Evolutionary conservation across 2,888 invertebrate genomes (phyloP), one percentile per base, ranked within the genome.

Genomic region (Calliphora vomitoria): DNA sequence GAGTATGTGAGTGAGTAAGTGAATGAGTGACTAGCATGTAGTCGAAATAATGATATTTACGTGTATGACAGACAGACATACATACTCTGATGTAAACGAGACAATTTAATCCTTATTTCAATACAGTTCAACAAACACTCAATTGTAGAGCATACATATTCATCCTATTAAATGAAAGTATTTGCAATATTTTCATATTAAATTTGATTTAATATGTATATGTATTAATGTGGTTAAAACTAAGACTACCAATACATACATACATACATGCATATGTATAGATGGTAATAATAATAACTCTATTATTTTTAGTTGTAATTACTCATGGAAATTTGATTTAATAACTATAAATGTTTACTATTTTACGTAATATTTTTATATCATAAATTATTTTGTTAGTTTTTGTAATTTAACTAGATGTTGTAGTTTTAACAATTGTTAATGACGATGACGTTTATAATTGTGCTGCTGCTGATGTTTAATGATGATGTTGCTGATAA

Each of bases 21-120:
- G 8, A 55, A 20, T 55, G 18, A 55, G 18, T 18, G 20, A 3
- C 11, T 35, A 44, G 13, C 1, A 53, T 78, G 55, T 68, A n/a
- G 69, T n/a, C 4, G 47, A 47, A 75, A 62, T 71, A 55, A 78
- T 66, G 66, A 66, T 20, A 18, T 53, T 62, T 11, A 15, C 66
- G n/a, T 35, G n/a, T 60, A 15, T 58, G 41, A 15, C 41, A 53
- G 68, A 25, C 47, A 75, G 10, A 66, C 41, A 38, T n/a, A 20
- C 58, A 58, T 25, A 44, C 25, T 1, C 10, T 64, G 44, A 18
- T 66, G 72, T 20, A 55, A 66, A 64, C 18, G 44, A 44, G 38
- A 41, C 47, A 66, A 44, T 41, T 50, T n/a, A 6, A 62, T 31
- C 18, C 53, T 44, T 18, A 64, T 55, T 50, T 44, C 25, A 31